phyloP scores from a whole-genome alignment of 2,797 vertebrate species.

The Lophotriccus pileatus region DNA sequence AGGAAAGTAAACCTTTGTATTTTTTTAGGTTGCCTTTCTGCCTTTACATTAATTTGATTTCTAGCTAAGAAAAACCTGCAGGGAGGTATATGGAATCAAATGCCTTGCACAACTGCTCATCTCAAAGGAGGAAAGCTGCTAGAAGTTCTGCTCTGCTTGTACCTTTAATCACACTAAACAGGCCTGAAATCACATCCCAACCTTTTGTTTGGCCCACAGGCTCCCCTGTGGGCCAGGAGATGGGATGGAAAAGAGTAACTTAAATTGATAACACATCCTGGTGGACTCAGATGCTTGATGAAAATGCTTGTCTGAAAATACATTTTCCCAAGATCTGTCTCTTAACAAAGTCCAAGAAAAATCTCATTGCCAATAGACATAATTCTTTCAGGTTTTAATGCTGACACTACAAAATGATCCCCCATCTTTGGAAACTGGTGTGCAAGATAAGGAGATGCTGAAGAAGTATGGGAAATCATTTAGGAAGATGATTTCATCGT shows the following conservation, averaged over 20 bases:
- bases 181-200: not conserved
- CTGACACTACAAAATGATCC: slow-evolving; percentile 94
- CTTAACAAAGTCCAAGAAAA: not conserved
- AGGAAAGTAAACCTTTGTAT: not conserved
- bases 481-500: slow-evolving; percentile 95
- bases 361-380: not conserved
- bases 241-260: not conserved
- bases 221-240: not conserved
- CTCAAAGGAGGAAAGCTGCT: not conserved
- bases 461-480: slow-evolving; percentile 98
- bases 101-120: not conserved
- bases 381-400: slow-evolving; percentile 88
- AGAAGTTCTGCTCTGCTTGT: not conserved
- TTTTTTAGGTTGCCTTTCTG: not conserved
- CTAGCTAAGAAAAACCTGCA: not conserved
- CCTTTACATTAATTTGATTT: not conserved
- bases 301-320: not conserved
- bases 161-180: not conserved
- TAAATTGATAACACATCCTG: not conserved
- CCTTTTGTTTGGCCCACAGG: not conserved
- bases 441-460: slow-evolving; percentile 96
- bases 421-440: slow-evolving; percentile 93
- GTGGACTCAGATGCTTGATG: not conserved
- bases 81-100: not conserved
- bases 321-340: not conserved